These are phyloP conservation scores for Tetramorium bicarinatum DNA, from an alignment of 2,888 invertebrate genomes.

Conservation along the genomic window DNA sequence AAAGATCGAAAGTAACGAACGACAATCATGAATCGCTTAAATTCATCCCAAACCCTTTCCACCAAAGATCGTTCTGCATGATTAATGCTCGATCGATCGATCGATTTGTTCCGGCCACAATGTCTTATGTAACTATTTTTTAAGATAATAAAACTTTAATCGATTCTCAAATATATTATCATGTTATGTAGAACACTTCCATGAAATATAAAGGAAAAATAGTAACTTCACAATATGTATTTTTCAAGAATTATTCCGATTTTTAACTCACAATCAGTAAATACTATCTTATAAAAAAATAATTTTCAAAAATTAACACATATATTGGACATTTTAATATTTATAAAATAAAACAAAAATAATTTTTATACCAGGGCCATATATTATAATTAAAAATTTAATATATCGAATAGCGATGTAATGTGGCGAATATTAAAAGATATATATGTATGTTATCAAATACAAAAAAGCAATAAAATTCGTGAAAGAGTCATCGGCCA, in stretches of 20 bases:
- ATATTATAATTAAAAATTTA: neutral
- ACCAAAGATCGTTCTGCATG: constrained; percentile 2
- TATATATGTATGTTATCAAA: neutral
- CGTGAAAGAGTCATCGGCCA: neutral
- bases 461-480: neutral
- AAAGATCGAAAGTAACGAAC: constrained; percentile 52
- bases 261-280: neutral
- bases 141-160: neutral
- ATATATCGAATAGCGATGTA: neutral
- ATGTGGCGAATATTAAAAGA: neutral
- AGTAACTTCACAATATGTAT: neutral
- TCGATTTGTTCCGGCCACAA: constrained; percentile 7
- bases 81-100: constrained; percentile 31
- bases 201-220: neutral
- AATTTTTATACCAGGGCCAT: neutral
- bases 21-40: constrained; percentile 50
- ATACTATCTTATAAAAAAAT: neutral
- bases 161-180: neutral
- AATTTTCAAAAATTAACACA: neutral
- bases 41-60: constrained; percentile 21
- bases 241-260: neutral
- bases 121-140: neutral
- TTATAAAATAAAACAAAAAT: neutral
- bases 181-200: neutral
- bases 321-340: neutral